These are phyloP conservation scores for Aurelia sp. DNA, from an alignment of 30 jellyfish, hydroid and myxozoan genomes.

Conservation along the genomic window DNA sequence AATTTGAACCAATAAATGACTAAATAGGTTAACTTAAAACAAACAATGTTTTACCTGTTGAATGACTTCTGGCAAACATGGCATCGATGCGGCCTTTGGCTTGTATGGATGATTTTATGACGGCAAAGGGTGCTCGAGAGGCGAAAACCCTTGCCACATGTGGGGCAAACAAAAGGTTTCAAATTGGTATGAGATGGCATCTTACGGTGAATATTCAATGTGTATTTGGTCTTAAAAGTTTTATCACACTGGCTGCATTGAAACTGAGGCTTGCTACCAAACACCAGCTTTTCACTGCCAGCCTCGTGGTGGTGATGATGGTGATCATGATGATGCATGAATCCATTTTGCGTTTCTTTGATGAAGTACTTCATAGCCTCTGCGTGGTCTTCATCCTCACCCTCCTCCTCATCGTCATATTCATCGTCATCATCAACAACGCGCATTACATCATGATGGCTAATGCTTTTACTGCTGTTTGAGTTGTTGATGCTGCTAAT, in stretches of 20 bases:
- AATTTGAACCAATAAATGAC: too few relatives aligned
- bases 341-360: slow-evolving; percentile 26
- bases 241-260: slow-evolving; percentile 95
- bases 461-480: background rate
- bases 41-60: slow-evolving; percentile 31
- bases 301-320: slow-evolving; percentile 28
- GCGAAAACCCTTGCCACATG: slow-evolving; percentile 96
- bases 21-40: too few relatives aligned
- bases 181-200: slow-evolving; percentile 97
- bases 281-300: slow-evolving; percentile 7
- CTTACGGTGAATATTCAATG: slow-evolving; percentile 85
- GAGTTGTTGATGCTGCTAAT: background rate
- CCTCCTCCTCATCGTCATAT: slow-evolving; percentile 7
- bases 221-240: slow-evolving; percentile 85
- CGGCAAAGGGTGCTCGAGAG: slow-evolving; percentile 98
- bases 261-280: slow-evolving; percentile 74
- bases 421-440: slow-evolving; percentile 32
- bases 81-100: slow-evolving; percentile 96
- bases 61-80: slow-evolving; percentile 91
- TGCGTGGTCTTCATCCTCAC: slow-evolving; percentile 18
- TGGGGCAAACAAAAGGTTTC: slow-evolving; percentile 97
- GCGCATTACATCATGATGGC: background rate
- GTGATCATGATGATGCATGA: slow-evolving; percentile 20
- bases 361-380: slow-evolving; percentile 1
- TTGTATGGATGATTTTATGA: slow-evolving; percentile 92